Conservation (phyloP, 2,113 vertebrate genomes). For the Elanoides forficatus region DNA sequence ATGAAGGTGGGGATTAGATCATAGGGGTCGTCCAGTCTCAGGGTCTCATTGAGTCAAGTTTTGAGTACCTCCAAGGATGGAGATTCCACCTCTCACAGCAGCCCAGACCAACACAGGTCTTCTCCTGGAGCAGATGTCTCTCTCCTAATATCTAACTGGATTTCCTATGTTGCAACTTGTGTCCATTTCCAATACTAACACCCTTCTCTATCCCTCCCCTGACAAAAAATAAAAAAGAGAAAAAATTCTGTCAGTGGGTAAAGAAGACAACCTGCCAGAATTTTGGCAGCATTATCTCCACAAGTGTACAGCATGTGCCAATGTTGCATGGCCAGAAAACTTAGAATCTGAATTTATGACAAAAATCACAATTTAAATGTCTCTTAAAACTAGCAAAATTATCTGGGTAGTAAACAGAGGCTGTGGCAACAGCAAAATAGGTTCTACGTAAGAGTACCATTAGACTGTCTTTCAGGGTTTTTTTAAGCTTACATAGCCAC, state of each 20-base stretch:
- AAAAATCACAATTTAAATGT: background rate
- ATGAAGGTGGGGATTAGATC: background rate
- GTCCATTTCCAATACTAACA: background rate
- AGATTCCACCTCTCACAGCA: background rate
- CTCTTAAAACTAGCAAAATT: background rate
- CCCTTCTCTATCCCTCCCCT: background rate
- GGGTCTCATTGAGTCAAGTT: background rate
- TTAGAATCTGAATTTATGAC: background rate
- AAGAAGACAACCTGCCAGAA: background rate
- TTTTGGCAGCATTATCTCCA: background rate
- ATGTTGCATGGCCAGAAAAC: background rate
- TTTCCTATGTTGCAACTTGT: background rate
- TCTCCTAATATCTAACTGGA: background rate
- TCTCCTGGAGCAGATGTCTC: background rate
- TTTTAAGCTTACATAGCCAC: background rate
- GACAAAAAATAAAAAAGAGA: background rate
- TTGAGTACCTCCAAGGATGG: background rate
- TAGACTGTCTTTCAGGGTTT: background rate
- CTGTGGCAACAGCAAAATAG: background rate
- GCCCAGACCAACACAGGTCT: background rate
- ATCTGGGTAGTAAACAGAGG: background rate
- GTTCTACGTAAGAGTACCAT: background rate
- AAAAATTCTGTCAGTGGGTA: background rate
- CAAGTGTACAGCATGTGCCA: accelerated
- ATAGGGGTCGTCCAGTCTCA: background rate